Evolutionary conservation across 2,113 vertebrate genomes (phyloP).

Genomic region (Turdus rufiventris): DNA sequence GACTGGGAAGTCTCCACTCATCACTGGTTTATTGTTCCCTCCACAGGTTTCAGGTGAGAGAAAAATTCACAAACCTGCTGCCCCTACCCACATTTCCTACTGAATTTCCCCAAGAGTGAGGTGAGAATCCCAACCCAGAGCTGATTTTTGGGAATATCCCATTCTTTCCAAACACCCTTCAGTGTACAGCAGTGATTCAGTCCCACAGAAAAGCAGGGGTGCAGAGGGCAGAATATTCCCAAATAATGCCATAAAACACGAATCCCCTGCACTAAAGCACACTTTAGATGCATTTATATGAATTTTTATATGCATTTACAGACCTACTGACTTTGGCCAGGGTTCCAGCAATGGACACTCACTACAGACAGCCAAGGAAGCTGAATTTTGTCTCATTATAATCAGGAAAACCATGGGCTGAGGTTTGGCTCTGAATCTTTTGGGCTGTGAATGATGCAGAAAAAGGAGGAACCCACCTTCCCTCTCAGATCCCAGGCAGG

Average conservation of each 20-base stretch:
- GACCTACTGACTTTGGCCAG: background rate
- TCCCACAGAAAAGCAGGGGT: background rate
- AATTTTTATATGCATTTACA: too few species aligned
- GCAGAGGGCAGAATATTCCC: background rate
- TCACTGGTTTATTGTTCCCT: background rate
- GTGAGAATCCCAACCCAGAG: background rate
- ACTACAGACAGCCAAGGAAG: background rate
- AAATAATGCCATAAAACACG: background rate
- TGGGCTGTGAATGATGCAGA: fast-evolving
- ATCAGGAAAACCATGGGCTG: background rate
- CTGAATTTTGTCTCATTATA: background rate
- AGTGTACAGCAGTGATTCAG: background rate
- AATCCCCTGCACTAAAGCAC: background rate
- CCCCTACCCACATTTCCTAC: background rate
- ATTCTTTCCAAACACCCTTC: background rate
- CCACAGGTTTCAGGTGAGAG: background rate
- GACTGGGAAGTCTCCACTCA: background rate
- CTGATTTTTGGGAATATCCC: background rate
- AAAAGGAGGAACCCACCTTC: background rate
- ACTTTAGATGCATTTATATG: background rate
- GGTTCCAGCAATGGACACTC: background rate
- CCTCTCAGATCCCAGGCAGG: background rate
- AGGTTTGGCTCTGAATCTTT: background rate
- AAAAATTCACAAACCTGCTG: background rate
- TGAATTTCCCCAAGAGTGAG: background rate